phyloP scores from a whole-genome alignment of 2,888 invertebrate species.

The Nomada ruficornis region DNA sequence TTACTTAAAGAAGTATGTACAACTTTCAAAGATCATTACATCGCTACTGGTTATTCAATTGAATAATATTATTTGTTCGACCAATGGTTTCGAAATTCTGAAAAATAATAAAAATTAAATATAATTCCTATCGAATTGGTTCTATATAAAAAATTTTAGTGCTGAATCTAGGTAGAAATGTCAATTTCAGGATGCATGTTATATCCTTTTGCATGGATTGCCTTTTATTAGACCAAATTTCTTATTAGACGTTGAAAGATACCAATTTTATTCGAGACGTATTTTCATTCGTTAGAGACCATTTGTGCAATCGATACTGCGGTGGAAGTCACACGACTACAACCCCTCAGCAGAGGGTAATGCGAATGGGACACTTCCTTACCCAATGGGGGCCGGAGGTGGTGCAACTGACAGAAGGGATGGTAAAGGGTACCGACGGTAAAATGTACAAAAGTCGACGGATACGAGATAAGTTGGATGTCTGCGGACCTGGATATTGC shows the following conservation, averaged over 20 bases:
- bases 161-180: too few relatives aligned
- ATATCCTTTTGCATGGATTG: too few relatives aligned
- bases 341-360: constrained; percentile 90
- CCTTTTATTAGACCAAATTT: background rate
- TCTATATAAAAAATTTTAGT: too few relatives aligned
- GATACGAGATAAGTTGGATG: constrained; percentile 54
- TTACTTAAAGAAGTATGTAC: background rate
- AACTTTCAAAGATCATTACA: background rate
- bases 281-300: too few relatives aligned
- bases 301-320: constrained; percentile 88
- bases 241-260: background rate
- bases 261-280: background rate
- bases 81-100: too few relatives aligned
- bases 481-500: constrained; percentile 58
- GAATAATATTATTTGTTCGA: background rate
- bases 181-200: background rate
- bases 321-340: constrained; percentile 92
- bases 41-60: background rate
- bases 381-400: constrained; percentile 89
- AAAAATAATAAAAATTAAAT: too few relatives aligned
- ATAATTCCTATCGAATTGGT: too few relatives aligned
- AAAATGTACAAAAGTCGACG: constrained; percentile 73
- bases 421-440: constrained; percentile 83
- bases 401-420: constrained; percentile 85
- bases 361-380: constrained; percentile 88